These are phyloP conservation scores for Penaeus monodon DNA, from an alignment of 2,888 invertebrate species.

Conservation along the genomic window DNA sequence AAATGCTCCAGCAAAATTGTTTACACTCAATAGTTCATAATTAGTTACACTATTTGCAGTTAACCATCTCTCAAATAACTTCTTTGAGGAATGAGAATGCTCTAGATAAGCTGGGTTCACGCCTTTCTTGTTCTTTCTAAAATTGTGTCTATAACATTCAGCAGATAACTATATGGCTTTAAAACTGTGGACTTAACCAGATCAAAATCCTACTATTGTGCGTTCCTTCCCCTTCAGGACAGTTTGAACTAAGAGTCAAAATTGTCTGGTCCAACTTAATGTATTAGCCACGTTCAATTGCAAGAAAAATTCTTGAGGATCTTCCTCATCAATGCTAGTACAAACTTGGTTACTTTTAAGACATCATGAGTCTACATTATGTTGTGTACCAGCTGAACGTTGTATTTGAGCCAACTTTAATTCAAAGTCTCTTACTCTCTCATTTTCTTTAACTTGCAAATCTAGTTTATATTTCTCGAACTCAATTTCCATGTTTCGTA, in stretches of 20 bases:
- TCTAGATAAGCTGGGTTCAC: not conserved
- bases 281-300: conserved; percentile 20
- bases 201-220: not conserved
- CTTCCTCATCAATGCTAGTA: conserved; percentile 20
- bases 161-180: not conserved
- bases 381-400: too few species aligned
- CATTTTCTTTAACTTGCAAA: too few species aligned
- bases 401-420: too few species aligned
- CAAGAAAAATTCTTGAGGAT: conserved; percentile 3
- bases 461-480: too few species aligned
- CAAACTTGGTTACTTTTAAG: not conserved
- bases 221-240: not conserved
- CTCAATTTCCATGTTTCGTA: too few species aligned
- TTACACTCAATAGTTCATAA: conserved; percentile 1
- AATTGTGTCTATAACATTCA: not conserved
- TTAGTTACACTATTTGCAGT: not conserved
- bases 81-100: not conserved
- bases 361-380: too few species aligned
- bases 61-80: conserved; percentile 11
- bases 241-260: not conserved
- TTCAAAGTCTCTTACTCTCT: too few species aligned
- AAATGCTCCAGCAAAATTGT: not conserved
- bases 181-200: not conserved
- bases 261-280: not conserved
- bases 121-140: not conserved